Base-by-base conservation (phyloP, 1,140 invertebrate genomes). In the Penaeus vannamei region DNA sequence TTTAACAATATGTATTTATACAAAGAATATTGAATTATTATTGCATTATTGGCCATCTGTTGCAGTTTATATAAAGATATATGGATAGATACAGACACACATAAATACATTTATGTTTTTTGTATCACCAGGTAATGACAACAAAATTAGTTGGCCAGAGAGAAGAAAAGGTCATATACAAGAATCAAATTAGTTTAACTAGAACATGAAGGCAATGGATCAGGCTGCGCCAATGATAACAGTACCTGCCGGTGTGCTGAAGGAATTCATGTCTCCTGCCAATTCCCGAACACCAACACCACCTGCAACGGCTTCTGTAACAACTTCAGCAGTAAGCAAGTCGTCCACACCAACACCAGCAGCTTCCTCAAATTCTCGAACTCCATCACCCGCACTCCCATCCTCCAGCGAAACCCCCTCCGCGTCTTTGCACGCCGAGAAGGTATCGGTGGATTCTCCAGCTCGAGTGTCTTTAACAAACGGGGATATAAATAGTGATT, bases 221-320 rank as follows among this genome's bases (percentile, higher is more conserved):
- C 66, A n/a, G 14, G 66, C n/a, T n/a, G 66, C 76, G 42, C 76
- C 76, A 8, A 79, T 79, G 76, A 79, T 79, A 29, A 36, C 76
- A 20, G 76, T 79, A 22, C 76, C 76, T 36, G 76, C 76, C 8
- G 76, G 76, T 29, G 76, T 79, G 22, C 76, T 79, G 22, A 79
- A 79, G 32, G 76, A 79, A 79, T 79, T 79, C 76, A 79, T 79
- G 76, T 36, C 76, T 26, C 32, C 76, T 29, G 46, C n/a, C 76
- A 79, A 79, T 79, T 79, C 76, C 10, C 76, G 76, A 1, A 79
- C 76, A 29, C 76, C 76, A 10, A 79, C 76, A 7, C 76, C 32
- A 36, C 32, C 76, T 12, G 29, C 76, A 32, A 36, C 76, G 26
- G 22, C 76, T 46, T 36, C 76, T 36, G 29, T 22, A 79, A 36